phyloP scores from a whole-genome alignment of 1,140 invertebrate species.

The Pectinophora gossypiella region DNA sequence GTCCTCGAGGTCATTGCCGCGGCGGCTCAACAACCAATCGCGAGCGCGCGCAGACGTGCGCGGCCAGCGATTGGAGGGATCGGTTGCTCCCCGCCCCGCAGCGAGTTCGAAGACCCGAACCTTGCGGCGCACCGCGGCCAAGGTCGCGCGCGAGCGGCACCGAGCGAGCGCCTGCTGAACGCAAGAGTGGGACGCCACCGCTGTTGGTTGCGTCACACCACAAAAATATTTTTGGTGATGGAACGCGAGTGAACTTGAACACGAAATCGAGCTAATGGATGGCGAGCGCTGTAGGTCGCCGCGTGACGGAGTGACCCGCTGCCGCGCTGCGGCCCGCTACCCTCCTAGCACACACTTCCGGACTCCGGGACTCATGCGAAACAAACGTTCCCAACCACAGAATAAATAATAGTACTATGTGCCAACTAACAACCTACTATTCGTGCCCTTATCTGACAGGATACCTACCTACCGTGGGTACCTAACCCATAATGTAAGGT shows the following conservation, averaged over 20 bases:
- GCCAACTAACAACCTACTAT: too few species aligned
- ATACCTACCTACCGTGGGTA: too few species aligned
- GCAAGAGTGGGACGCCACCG: constrained; percentile 59
- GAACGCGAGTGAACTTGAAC: constrained; percentile 73
- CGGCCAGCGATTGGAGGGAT: constrained; percentile 59
- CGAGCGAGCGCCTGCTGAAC: constrained; percentile 39
- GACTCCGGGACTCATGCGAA: too few species aligned
- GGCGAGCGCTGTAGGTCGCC: constrained; percentile 61
- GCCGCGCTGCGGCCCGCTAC: constrained; percentile 32
- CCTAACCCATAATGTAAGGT: too few species aligned
- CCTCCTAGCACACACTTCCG: constrained; percentile 48
- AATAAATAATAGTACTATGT: too few species aligned
- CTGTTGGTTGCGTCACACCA: constrained; percentile 67
- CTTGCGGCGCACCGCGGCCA: constrained; percentile 74
- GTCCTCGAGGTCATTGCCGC: constrained; percentile 76
- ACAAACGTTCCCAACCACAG: too few species aligned
- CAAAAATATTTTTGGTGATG: constrained; percentile 75
- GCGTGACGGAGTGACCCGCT: constrained; percentile 67
- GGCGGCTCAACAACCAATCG: constrained; percentile 64
- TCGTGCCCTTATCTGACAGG: too few species aligned
- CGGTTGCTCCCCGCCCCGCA: constrained; percentile 28
- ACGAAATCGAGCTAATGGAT: constrained; percentile 71
- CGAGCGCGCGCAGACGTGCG: constrained; percentile 51
- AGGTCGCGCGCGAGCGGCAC: constrained; percentile 70
- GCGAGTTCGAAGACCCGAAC: constrained; percentile 75